phyloP scores from a whole-genome alignment of 1,140 invertebrate genomes.

The Gonioctena quinquepunctata region DNA sequence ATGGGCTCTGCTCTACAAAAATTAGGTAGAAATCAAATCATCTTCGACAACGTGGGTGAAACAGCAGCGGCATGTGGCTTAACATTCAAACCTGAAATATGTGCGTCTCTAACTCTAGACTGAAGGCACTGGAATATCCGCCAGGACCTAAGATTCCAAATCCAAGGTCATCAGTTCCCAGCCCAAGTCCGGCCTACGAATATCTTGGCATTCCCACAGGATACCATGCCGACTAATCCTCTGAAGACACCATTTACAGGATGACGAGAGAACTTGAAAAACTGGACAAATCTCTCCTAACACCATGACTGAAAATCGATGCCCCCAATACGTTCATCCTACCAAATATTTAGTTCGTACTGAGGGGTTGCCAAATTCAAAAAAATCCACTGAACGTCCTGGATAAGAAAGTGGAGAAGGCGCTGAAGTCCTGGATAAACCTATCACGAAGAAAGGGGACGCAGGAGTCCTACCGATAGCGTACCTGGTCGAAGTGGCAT shows the following conservation, averaged over 20 bases:
- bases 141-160: not conserved
- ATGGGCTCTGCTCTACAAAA: too few species aligned
- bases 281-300: constrained; percentile 40
- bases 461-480: constrained; percentile 37
- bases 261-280: constrained; percentile 7
- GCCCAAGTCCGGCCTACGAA: constrained; percentile 32
- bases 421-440: constrained; percentile 42
- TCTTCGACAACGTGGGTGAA: constrained; percentile 14
- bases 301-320: constrained; percentile 55
- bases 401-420: constrained; percentile 37
- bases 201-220: constrained; percentile 47
- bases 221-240: constrained; percentile 9
- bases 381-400: constrained; percentile 14
- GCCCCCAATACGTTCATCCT: constrained; percentile 48
- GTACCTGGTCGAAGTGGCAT: constrained; percentile 31
- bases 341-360: constrained; percentile 45
- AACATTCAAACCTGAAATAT: constrained; percentile 42
- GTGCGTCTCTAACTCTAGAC: constrained; percentile 28
- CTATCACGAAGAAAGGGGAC: constrained; percentile 41
- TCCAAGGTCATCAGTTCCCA: constrained; percentile 21
- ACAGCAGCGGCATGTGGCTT: constrained; percentile 26
- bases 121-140: not conserved
- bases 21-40: too few species aligned
- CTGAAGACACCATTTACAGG: not conserved
- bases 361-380: constrained; percentile 37